Base-by-base conservation (phyloP, 2,888 invertebrate species). In the Aphrophora alni region DNA sequence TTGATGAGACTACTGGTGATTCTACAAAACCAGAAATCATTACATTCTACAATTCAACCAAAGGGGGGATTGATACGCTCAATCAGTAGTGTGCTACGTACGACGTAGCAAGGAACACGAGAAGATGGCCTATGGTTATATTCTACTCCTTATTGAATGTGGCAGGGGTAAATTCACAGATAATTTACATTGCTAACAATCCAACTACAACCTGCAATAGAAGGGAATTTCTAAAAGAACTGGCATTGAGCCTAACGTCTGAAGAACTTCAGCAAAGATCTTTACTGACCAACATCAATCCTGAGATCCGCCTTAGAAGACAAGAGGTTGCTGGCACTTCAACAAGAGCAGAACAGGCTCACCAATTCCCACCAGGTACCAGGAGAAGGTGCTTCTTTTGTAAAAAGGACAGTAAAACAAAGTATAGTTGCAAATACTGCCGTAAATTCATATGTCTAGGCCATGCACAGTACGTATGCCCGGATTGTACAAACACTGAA, bases 11-110 rank as follows among this genome's bases (percentile, higher is more conserved):
- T 8, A 73, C 38, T 51, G 78, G 78, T 26, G 51, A 75, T 14
- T 24, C 44, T 21, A 51, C 51, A 38, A 25, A 78, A 72, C 78
- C 78, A n/a, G 81, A 82, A 79, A 82, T 81, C n/a, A 78, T 81
- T 12, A 59, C 68, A 4, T 79, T 44, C 26, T 79, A 79, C 38
- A 74, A 74, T 68, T 26, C 24, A 7, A 79, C 74, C 26, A 79
- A 79, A 44, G 44, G 73, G 21, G 77, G 77, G 12, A 74, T 79
- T 33, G 74, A 79, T 25, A 73, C 73, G n/a, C 21, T 79, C 14
- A 68, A 79, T 33, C 51, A 74, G 59, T 73, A 74, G 59, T 79
- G 79, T 28, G 79, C 59, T 27, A 74, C 79, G 21, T 74, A 79
- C 26, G 59, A 72, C 4, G 73, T 73, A 5, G 59, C 79, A 51